Evolutionary conservation across 1,140 invertebrate genomes (phyloP).

Genomic region (Platorchestia sp.): DNA sequence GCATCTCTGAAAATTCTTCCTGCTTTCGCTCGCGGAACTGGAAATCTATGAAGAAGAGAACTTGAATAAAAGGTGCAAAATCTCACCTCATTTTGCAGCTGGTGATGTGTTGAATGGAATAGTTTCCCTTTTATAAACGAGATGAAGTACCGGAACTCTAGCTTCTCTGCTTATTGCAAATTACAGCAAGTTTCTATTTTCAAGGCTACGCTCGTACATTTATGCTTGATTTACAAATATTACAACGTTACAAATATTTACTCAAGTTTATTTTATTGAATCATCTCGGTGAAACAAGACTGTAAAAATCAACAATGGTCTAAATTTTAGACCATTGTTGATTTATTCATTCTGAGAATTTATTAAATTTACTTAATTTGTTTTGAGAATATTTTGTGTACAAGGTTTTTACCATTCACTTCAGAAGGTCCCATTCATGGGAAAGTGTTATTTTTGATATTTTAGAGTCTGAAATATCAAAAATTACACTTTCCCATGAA

Average conservation of each 20-base stretch:
- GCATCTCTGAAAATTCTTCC: neutral
- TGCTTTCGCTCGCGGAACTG: neutral
- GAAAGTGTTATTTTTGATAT: neutral
- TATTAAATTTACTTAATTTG: too few species aligned
- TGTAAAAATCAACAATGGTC: too few species aligned
- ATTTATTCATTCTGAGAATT: too few species aligned
- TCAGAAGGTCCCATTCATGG: too few species aligned
- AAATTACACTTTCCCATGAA: neutral
- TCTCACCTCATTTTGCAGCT: neutral
- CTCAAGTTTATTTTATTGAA: neutral
- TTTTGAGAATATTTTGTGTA: too few species aligned
- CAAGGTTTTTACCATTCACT: too few species aligned
- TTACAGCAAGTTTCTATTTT: neutral
- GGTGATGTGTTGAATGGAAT: neutral
- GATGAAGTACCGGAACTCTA: neutral
- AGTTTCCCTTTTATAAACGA: neutral
- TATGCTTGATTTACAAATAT: neutral
- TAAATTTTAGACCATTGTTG: too few species aligned
- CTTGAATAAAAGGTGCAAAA: neutral
- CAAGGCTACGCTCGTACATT: neutral
- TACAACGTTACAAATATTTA: neutral
- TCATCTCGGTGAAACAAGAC: too few species aligned
- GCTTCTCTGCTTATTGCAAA: neutral
- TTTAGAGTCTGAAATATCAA: neutral
- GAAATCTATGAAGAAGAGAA: neutral